Base-by-base conservation (phyloP, 1,140 invertebrate genomes). In the Spodoptera litura region DNA sequence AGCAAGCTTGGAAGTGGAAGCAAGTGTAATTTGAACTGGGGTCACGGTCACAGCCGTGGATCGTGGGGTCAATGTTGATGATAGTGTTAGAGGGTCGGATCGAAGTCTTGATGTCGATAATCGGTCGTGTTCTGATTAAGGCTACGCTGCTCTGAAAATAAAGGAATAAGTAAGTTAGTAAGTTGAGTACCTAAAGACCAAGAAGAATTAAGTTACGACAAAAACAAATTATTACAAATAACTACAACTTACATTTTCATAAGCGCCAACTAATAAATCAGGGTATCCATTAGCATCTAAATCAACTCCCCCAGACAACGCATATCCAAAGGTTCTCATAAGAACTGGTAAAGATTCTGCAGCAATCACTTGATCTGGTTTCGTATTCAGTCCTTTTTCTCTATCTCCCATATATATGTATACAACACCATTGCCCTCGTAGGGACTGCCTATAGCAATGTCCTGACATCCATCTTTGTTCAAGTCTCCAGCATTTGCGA, bases 201-300 rank as follows among this genome's bases (percentile, higher is more conserved):
- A n/a, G n/a, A n/a, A n/a, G n/a, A n/a, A n/a, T n/a, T n/a, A n/a
- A n/a, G n/a, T n/a, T n/a, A n/a, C n/a, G n/a, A n/a, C n/a, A n/a
- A n/a, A n/a, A n/a, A n/a, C n/a, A n/a, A n/a, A n/a, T n/a, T n/a
- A n/a, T n/a, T n/a, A n/a, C n/a, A 20, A 20, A 20, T 20, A 20
- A 1, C 20, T 20, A 20, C 0, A 20, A 81, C 86, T 89, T 90
- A 95, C 94, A 89, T 96, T 96, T 87, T 97, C 97, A 92, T 98
- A 99, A 31, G 98, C 98, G 71, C 98, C 98, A 35, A 98, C 96
- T 20, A 99, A 95, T 78, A 99, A 95, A 95, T 99, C 98, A 0
- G 98, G 97, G 95, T 99, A 99, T 12, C 97, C 97, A 94, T 99
- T 99, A 20, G 95, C 94, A 93, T 99, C 99, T 88, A 99, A 95